phyloP scores from a whole-genome alignment of 2,888 invertebrate species.

The Paralinhomoeus sp. region DNA sequence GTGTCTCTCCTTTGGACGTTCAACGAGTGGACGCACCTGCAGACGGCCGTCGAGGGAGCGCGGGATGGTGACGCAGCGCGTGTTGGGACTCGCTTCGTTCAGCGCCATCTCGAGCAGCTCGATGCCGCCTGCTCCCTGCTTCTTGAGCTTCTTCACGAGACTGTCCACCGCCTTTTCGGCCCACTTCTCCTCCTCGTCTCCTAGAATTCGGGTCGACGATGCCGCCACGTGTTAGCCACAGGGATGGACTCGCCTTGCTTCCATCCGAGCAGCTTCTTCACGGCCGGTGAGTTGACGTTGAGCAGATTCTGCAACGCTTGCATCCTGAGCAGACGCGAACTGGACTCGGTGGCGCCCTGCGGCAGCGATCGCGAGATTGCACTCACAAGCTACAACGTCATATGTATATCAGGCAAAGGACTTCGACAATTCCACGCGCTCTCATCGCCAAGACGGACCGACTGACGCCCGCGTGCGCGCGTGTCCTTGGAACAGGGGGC shows the following conservation, averaged over 20 bases:
- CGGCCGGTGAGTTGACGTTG: constrained; percentile 86
- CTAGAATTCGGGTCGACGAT: constrained; percentile 5
- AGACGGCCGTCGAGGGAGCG: constrained; percentile 69
- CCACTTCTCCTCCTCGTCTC: constrained; percentile 26
- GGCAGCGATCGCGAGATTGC: too few species aligned
- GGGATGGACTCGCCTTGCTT: constrained; percentile 43
- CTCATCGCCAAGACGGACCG: too few species aligned
- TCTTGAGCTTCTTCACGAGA: constrained; percentile 95
- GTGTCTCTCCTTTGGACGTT: too few species aligned
- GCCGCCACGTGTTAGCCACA: not conserved
- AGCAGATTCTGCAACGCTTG: too few species aligned
- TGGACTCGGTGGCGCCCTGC: too few species aligned
- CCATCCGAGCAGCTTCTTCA: constrained; percentile 86
- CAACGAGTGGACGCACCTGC: too few species aligned
- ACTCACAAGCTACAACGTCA: too few species aligned
- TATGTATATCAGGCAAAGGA: too few species aligned
- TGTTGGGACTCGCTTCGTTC: constrained; percentile 60
- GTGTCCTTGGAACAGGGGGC: too few species aligned
- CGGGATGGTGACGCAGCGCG: constrained; percentile 95
- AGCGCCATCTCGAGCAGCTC: constrained; percentile 75
- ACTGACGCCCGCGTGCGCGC: too few species aligned
- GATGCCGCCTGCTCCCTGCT: constrained; percentile 49
- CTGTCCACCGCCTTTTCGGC: constrained; percentile 48
- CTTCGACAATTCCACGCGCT: too few species aligned
- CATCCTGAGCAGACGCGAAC: too few species aligned